Percentiles rank a stretch among this genome's conserved stretches.
phyloP scores from a whole-genome alignment of 1,140 invertebrate genomes.

The Bombus consobrinus region DNA sequence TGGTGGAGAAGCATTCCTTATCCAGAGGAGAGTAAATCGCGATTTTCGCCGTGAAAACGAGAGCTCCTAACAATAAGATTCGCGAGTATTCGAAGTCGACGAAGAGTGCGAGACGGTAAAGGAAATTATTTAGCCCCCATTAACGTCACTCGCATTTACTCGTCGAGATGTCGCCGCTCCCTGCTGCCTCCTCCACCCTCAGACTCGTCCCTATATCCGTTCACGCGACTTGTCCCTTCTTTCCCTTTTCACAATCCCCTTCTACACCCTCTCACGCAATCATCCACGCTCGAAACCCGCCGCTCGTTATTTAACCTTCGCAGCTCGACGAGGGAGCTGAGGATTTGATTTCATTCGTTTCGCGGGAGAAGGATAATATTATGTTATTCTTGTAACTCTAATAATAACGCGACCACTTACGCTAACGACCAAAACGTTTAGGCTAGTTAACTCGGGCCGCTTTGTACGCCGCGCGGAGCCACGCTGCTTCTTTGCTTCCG shows the following conservation, averaged over 20 bases:
- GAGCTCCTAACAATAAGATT: conserved; percentile 63
- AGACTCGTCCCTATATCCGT: conserved; percentile 1
- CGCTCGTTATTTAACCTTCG: conserved; percentile 74
- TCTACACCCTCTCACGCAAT: conserved; percentile 8
- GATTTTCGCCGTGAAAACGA: conserved; percentile 42
- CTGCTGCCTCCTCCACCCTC: conserved; percentile 5
- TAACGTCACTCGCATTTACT: conserved; percentile 80
- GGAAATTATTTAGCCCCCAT: conserved; percentile 81
- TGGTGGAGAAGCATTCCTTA: conserved; percentile 33
- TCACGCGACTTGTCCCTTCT: conserved; percentile 18
- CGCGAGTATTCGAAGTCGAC: conserved; percentile 52
- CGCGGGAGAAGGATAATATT: conserved; percentile 68
- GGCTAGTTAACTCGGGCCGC: conserved; percentile 47
- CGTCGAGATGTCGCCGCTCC: conserved; percentile 54
- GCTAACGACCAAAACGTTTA: conserved; percentile 62
- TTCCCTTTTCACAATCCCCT: conserved; percentile 1
- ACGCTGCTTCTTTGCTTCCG: background rate
- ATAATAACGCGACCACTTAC: conserved; percentile 69
- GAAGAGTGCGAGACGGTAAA: conserved; percentile 66
- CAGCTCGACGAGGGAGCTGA: conserved; percentile 41
- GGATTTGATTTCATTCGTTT: conserved; percentile 75
- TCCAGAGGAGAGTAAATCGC: conserved; percentile 65
- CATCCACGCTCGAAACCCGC: conserved; percentile 56
- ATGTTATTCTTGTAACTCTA: conserved; percentile 68
- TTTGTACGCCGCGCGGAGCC: background rate